Evolutionary conservation across 2,113 vertebrate species (phyloP).

Genomic region (Stigmatopora nigra): DNA sequence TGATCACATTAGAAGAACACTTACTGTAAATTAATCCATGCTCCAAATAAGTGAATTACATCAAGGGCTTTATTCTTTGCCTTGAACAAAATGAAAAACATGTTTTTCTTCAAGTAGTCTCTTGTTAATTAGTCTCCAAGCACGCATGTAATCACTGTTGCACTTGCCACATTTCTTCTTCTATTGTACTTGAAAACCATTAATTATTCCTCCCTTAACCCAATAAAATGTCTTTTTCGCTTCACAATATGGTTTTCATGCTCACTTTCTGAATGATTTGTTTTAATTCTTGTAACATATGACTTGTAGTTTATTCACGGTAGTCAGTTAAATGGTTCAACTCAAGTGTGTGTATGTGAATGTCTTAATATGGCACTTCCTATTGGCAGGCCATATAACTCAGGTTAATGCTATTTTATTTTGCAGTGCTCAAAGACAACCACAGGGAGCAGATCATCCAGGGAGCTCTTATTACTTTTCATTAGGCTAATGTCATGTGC

Average conservation of each 20-base stretch:
- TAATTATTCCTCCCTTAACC: conserved; percentile 24
- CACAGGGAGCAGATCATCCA: conserved; percentile 56
- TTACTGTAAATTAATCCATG: conserved; percentile 16
- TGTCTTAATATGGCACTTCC: conserved; percentile 44
- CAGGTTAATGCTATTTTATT: conserved; percentile 67
- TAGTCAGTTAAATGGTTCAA: conserved; percentile 47
- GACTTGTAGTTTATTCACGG: conserved; percentile 36
- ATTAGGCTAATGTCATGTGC: conserved; percentile 65
- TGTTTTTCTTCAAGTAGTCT: conserved; percentile 14
- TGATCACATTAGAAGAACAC: conserved; percentile 23
- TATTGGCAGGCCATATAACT: conserved; percentile 58
- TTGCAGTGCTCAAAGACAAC: conserved; percentile 49
- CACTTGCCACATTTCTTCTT: conserved; percentile 3
- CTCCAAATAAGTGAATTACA: conserved; percentile 5
- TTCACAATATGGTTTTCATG: conserved; percentile 2
- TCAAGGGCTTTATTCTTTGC: conserved; percentile 15
- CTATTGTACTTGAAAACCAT: conserved; percentile 9
- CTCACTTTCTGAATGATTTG: conserved; percentile 32
- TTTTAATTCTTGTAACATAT: conserved; percentile 48
- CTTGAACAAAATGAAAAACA: conserved; percentile 12
- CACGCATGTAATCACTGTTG: conserved; percentile 14
- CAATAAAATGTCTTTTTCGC: neutral
- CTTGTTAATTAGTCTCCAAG: conserved; percentile 29
- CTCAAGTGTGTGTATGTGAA: conserved; percentile 22
- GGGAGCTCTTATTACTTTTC: conserved; percentile 62